Percentiles rank a stretch among this genome's conserved stretches.
Evolutionary conservation across 2,888 invertebrate species (phyloP).

Genomic region (Archaeoteleia sp.): DNA sequence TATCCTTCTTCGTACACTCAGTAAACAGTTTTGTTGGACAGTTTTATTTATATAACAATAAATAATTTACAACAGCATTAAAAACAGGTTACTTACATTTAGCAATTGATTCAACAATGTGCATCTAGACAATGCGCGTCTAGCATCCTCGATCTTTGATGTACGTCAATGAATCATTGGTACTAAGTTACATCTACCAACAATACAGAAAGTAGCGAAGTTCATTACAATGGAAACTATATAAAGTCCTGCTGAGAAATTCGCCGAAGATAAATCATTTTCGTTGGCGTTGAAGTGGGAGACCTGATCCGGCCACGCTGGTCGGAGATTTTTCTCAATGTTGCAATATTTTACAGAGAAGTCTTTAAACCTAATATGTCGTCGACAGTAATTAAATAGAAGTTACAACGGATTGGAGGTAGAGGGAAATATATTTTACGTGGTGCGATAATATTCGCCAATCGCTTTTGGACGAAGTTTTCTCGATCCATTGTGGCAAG

Average conservation of each 20-base stretch:
- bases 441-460: conserved; percentile 9
- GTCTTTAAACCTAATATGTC: conserved; percentile 73
- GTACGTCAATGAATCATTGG: too few species aligned
- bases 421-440: conserved; percentile 56
- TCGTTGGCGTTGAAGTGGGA: conserved; percentile 29
- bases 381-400: conserved; percentile 72
- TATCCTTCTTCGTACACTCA: background rate
- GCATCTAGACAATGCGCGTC: conserved; percentile 15
- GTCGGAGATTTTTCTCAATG: conserved; percentile 69
- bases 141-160: too few species aligned
- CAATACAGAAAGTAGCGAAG: conserved; percentile 1
- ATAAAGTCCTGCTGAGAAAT: too few species aligned
- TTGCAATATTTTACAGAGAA: conserved; percentile 71
- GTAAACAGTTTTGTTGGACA: conserved; percentile 2
- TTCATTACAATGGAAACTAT: conserved; percentile 8
- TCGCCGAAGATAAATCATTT: conserved; percentile 70
- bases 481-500: conserved; percentile 37
- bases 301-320: conserved; percentile 49
- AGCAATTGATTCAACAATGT: conserved; percentile 15
- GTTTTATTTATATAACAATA: too few species aligned
- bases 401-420: conserved; percentile 59
- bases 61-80: too few species aligned
- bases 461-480: conserved; percentile 54
- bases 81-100: background rate
- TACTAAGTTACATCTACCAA: too few species aligned